phyloP scores from a whole-genome alignment of 2,797 vertebrate genomes.

The Pangasius larnaudii region DNA sequence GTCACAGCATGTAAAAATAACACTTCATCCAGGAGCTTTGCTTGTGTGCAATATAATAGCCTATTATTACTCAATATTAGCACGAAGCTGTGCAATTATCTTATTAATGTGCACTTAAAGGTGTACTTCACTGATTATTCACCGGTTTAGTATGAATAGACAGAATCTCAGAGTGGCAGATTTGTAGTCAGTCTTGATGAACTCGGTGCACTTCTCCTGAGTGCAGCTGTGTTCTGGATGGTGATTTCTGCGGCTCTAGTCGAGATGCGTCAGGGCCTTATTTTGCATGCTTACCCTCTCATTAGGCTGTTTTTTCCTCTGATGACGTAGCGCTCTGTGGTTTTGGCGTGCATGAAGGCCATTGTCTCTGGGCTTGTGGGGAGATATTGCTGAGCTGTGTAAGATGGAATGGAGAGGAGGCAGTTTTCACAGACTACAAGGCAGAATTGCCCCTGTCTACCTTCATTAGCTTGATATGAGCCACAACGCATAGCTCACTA shows the following conservation, averaged over 20 bases:
- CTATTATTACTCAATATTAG: slow-evolving; percentile 5
- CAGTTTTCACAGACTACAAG: slow-evolving; percentile 7
- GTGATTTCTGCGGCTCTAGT: slow-evolving; percentile 35
- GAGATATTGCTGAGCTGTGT: slow-evolving; percentile 29
- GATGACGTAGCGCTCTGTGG: slow-evolving; percentile 46
- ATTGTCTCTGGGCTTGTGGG: slow-evolving; percentile 50
- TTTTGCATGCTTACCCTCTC: slow-evolving; percentile 42
- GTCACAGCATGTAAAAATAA: slow-evolving; percentile 53
- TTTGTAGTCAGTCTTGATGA: slow-evolving; percentile 20
- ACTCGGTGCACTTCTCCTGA: slow-evolving; percentile 29
- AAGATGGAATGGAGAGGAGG: slow-evolving; percentile 14
- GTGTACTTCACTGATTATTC: slow-evolving; percentile 9
- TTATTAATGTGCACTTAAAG: background rate
- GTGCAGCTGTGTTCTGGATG: slow-evolving; percentile 32
- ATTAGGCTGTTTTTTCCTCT: slow-evolving; percentile 48
- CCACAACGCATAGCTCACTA: background rate
- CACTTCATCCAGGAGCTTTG: slow-evolving; percentile 33
- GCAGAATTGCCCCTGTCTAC: slow-evolving; percentile 47
- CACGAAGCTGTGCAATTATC: slow-evolving; percentile 2
- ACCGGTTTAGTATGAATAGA: background rate
- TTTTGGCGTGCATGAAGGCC: slow-evolving; percentile 51
- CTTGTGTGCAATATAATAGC: slow-evolving; percentile 13
- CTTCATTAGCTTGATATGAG: slow-evolving; percentile 46
- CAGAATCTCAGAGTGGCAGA: background rate
- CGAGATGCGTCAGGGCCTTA: slow-evolving; percentile 43